Evolutionary conservation across 2,113 vertebrate genomes (phyloP).

Genomic region (Lipotes vexillifer): DNA sequence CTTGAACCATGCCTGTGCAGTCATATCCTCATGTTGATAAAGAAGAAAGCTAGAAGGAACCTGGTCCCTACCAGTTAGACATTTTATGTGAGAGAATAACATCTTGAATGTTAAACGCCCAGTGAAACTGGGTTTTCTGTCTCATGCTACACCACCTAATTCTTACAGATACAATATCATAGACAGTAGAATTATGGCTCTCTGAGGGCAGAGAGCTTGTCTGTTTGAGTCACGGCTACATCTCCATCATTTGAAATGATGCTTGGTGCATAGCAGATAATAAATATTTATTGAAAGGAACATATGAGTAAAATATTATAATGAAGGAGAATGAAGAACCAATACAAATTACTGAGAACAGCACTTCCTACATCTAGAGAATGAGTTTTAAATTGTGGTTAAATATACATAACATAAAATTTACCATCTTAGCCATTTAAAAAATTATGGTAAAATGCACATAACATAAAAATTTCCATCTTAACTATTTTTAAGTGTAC

Average conservation of each 20-base stretch:
- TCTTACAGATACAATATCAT: background rate
- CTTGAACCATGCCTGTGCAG: background rate
- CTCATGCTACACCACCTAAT: background rate
- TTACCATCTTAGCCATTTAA: background rate
- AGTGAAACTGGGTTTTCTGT: background rate
- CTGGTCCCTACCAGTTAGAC: background rate
- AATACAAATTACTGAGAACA: background rate
- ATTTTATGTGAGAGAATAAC: background rate
- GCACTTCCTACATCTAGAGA: background rate
- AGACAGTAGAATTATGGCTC: background rate
- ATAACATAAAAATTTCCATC: background rate
- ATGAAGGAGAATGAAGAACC: background rate
- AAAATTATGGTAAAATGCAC: background rate
- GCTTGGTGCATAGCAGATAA: background rate
- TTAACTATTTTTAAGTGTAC: background rate
- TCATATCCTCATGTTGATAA: background rate
- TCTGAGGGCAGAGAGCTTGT: background rate
- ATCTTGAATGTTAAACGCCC: background rate
- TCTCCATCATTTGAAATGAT: background rate
- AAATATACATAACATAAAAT: background rate
- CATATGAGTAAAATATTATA: background rate
- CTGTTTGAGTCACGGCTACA: background rate
- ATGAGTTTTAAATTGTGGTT: background rate
- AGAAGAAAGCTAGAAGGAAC: background rate
- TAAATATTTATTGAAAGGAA: background rate